These are phyloP conservation scores for Drosophila putrida DNA, from an alignment of 2,888 invertebrate species.

Conservation along the genomic window DNA sequence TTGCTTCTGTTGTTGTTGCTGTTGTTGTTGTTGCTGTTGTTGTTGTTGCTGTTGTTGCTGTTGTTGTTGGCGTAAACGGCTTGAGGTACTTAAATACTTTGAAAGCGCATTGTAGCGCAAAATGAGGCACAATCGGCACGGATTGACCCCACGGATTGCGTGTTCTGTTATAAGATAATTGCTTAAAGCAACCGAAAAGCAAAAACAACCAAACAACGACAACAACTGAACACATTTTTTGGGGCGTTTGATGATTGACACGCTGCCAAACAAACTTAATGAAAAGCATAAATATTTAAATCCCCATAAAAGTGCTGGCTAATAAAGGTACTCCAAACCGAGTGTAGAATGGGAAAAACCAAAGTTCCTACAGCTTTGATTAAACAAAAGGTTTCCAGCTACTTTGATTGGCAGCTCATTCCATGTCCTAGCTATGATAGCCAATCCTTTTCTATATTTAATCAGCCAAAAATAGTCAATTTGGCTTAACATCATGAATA, in stretches of 20 bases:
- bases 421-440: slow-evolving; percentile 1
- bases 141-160: slow-evolving; percentile 68
- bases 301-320: slow-evolving; percentile 45
- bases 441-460: slow-evolving; percentile 13
- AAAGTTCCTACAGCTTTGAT: slow-evolving; percentile 7
- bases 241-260: slow-evolving; percentile 55
- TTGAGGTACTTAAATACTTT: slow-evolving; percentile 79
- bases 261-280: slow-evolving; percentile 66
- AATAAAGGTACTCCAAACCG: slow-evolving; percentile 38
- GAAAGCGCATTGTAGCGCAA: slow-evolving; percentile 76
- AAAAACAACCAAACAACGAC: slow-evolving; percentile 15
- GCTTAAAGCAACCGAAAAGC: slow-evolving; percentile 59
- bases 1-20: slow-evolving; percentile 40
- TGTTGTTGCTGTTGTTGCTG: slow-evolving; percentile 23
- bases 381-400: not conserved
- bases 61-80: slow-evolving; percentile 56
- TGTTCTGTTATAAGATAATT: slow-evolving; percentile 72
- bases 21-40: slow-evolving; percentile 8
- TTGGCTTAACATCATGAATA: slow-evolving; percentile 13
- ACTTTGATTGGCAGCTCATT: slow-evolving; percentile 10
- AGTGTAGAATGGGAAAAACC: not conserved
- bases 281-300: slow-evolving; percentile 70
- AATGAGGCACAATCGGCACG: slow-evolving; percentile 69
- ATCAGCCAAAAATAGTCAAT: slow-evolving; percentile 7
- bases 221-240: slow-evolving; percentile 23